Conservation (phyloP, 2,888 invertebrate species). For the Endotricha flammealis region DNA sequence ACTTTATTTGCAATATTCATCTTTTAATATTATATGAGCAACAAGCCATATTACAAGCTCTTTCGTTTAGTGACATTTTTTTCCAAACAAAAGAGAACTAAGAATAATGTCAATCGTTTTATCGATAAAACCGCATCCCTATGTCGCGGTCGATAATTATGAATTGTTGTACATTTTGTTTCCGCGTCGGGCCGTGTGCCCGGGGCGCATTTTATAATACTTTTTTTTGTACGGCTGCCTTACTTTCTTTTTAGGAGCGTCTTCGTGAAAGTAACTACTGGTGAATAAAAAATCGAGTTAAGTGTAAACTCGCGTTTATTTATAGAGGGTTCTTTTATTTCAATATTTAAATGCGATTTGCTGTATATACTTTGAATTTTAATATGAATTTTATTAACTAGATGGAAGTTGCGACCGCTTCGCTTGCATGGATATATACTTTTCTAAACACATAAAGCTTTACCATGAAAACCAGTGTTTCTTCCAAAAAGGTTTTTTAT, state of each 20-base stretch:
- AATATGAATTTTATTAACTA: too few relatives aligned
- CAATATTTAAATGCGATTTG: conserved; percentile 5
- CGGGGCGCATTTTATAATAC: conserved; percentile 47
- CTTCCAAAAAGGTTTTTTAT: too few relatives aligned
- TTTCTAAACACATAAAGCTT: too few relatives aligned
- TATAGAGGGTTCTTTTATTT: conserved; percentile 3
- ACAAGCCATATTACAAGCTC: too few relatives aligned
- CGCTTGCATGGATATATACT: too few relatives aligned
- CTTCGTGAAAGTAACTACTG: conserved; percentile 57
- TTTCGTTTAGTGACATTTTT: too few relatives aligned
- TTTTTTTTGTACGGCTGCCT: conserved; percentile 42
- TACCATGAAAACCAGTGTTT: too few relatives aligned
- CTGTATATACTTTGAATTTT: background rate
- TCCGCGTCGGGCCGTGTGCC: conserved; percentile 48
- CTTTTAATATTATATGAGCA: too few relatives aligned
- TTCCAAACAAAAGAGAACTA: background rate
- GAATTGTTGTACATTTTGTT: conserved; percentile 60
- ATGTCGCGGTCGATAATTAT: conserved; percentile 60
- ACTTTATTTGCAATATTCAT: too few relatives aligned
- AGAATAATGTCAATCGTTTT: conserved; percentile 14
- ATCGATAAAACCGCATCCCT: conserved; percentile 36
- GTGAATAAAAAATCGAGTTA: conserved; percentile 37
- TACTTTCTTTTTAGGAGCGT: conserved; percentile 66
- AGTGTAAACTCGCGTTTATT: conserved; percentile 16
- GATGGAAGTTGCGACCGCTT: too few relatives aligned